Conservation (phyloP, 2,888 invertebrate genomes). For the Drosophila bunnanda region DNA sequence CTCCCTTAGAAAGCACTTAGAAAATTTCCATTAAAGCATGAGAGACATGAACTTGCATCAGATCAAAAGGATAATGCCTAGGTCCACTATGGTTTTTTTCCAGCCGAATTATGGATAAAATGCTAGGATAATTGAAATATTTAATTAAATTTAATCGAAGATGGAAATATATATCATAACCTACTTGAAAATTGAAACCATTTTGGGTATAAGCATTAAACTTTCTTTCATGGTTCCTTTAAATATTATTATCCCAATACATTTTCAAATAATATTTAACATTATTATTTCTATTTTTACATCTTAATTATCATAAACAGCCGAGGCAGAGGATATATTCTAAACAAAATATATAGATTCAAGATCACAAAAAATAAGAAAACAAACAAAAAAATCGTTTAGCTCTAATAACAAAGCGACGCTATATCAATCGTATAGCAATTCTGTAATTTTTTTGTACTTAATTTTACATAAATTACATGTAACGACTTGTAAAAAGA, state of each 20-base stretch:
- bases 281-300: conserved; percentile 61
- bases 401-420: conserved; percentile 76
- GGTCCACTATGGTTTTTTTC: not conserved
- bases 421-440: conserved; percentile 70
- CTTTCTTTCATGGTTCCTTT: conserved; percentile 28
- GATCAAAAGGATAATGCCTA: not conserved
- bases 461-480: conserved; percentile 77
- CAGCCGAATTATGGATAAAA: not conserved
- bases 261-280: conserved; percentile 51
- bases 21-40: conserved; percentile 30
- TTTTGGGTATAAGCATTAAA: not conserved
- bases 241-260: conserved; percentile 13
- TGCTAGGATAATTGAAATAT: not conserved
- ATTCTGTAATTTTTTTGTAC: conserved; percentile 75
- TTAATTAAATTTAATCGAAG: not conserved
- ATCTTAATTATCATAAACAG: conserved; percentile 71
- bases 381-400: conserved; percentile 59
- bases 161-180: too few relatives aligned
- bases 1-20: conserved; percentile 7
- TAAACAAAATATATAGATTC: conserved; percentile 51
- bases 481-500: conserved; percentile 73
- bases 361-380: conserved; percentile 40
- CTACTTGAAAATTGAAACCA: not conserved
- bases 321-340: conserved; percentile 80
- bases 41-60: conserved; percentile 28